Conservation (phyloP, 2,797 vertebrate species). For the Crossoptilon crossoptilon region DNA sequence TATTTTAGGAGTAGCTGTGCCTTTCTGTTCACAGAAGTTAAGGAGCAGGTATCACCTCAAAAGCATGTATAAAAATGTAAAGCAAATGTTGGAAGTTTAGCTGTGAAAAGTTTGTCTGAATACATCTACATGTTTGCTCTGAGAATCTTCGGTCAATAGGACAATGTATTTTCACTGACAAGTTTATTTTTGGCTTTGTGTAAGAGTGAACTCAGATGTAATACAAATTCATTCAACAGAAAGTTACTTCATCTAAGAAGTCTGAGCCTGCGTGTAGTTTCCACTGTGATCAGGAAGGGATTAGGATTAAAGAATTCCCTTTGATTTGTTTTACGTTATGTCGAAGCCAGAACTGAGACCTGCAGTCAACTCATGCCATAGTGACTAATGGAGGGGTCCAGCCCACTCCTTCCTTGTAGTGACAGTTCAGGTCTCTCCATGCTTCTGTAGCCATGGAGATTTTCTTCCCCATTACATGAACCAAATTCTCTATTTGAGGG, state of each 20-base stretch:
- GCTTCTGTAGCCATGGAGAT: slow-evolving; percentile 22
- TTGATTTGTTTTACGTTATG: not conserved
- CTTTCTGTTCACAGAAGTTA: not conserved
- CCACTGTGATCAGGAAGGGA: not conserved
- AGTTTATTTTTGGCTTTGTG: not conserved
- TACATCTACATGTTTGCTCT: not conserved
- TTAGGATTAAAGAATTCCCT: not conserved
- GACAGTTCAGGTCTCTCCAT: not conserved
- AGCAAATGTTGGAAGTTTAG: not conserved
- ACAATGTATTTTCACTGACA: not conserved
- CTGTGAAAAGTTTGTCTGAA: not conserved
- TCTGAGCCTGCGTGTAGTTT: not conserved
- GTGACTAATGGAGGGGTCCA: fast-evolving
- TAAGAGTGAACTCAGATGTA: not conserved
- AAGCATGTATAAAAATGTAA: not conserved
- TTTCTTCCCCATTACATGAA: slow-evolving; percentile 26
- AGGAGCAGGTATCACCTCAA: not conserved
- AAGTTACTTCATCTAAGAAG: not conserved
- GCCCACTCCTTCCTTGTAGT: not conserved
- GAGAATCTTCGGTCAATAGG: not conserved
- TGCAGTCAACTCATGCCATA: not conserved
- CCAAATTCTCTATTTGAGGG: not conserved
- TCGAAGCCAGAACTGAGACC: not conserved
- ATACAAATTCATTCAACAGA: not conserved
- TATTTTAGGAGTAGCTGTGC: not conserved